These are phyloP conservation scores for Acinonyx jubatus DNA, from an alignment of 2,113 vertebrate genomes.

Conservation along the genomic window DNA sequence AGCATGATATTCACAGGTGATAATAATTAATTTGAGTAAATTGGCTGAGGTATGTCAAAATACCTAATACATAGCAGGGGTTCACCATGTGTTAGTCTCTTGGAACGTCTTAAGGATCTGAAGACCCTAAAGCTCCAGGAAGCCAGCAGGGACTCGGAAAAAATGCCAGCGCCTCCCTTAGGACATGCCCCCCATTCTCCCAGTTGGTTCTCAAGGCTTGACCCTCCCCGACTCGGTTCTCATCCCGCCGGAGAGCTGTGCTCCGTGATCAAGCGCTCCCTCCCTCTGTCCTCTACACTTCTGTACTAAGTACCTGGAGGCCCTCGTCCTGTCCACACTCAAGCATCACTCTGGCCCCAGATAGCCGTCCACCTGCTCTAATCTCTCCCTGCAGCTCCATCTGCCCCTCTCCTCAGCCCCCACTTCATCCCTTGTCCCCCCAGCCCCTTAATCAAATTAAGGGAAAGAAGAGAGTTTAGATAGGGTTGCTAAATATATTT, in stretches of 20 bases:
- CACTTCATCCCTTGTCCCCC: slow-evolving; percentile 22
- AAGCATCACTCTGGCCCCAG: slow-evolving; percentile 25
- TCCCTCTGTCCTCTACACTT: slow-evolving; percentile 55
- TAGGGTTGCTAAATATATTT: slow-evolving; percentile 78
- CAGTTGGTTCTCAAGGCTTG: not conserved
- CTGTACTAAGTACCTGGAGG: slow-evolving; percentile 57
- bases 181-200: not conserved
- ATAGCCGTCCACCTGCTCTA: slow-evolving; percentile 56
- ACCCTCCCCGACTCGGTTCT: not conserved
- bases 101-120: not conserved
- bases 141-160: not conserved
- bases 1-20: not conserved
- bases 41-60: not conserved
- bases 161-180: not conserved
- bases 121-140: not conserved
- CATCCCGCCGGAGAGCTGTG: not conserved
- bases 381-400: slow-evolving; percentile 24
- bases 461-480: slow-evolving; percentile 72
- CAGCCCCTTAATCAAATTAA: slow-evolving; percentile 77
- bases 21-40: not conserved
- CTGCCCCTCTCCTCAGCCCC: not conserved
- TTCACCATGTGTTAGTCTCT: not conserved
- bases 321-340: slow-evolving; percentile 75
- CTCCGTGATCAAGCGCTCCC: not conserved
- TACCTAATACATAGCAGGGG: not conserved